Percentiles rank a stretch among this genome's conserved stretches.
Evolutionary conservation across 2,888 invertebrate genomes (phyloP).

Genomic region (Cephus sareptanus): DNA sequence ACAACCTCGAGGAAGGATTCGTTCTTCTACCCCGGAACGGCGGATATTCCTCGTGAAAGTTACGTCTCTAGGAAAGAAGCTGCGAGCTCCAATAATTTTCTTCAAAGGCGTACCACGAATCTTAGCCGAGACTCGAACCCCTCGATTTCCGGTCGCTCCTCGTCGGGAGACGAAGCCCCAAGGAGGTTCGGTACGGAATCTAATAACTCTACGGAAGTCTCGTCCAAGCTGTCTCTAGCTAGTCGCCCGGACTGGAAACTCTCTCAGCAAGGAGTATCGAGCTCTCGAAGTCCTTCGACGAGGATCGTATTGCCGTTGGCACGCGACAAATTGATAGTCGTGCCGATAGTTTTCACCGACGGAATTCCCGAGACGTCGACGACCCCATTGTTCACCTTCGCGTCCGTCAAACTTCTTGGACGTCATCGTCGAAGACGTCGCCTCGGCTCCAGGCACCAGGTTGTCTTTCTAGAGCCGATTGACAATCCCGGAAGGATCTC

Average conservation of each 20-base stretch:
- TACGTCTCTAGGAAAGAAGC: neutral
- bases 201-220: neutral
- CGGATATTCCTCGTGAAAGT: neutral
- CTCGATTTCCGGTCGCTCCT: neutral
- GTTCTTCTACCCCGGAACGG: neutral
- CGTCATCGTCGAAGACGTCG: neutral
- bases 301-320: neutral
- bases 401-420: neutral
- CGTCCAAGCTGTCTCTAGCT: neutral
- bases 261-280: neutral
- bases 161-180: neutral
- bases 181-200: neutral
- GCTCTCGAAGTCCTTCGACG: neutral
- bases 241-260: neutral
- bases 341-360: slow-evolving; percentile 37
- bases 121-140: neutral
- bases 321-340: slow-evolving; percentile 36
- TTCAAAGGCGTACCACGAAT: neutral
- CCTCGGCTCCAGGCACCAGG: neutral
- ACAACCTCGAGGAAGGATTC: neutral
- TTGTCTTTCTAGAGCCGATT: neutral
- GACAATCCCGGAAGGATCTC: neutral
- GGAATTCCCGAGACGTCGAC: slow-evolving; percentile 28
- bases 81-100: neutral
- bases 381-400: slow-evolving; percentile 8